Evolutionary conservation across 2,888 invertebrate genomes (phyloP).

Genomic region (Rotaria macrura): DNA sequence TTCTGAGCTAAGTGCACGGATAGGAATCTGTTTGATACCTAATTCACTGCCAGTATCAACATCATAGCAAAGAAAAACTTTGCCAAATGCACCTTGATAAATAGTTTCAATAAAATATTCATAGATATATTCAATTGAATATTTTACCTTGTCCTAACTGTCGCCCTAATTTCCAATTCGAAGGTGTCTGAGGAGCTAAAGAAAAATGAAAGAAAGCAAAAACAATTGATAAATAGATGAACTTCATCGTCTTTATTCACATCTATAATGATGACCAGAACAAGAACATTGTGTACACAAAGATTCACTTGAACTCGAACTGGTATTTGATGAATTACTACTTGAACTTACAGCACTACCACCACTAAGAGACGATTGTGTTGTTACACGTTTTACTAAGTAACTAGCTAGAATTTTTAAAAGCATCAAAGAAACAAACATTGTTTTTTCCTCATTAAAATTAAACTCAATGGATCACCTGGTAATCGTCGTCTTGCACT

Average conservation of each 20-base stretch:
- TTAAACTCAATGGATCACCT: too few species aligned
- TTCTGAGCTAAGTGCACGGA: constrained; percentile 42
- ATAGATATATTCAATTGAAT: background rate
- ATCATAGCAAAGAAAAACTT: constrained; percentile 50
- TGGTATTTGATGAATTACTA: background rate
- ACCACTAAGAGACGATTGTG: background rate
- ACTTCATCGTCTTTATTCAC: background rate
- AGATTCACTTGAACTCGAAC: background rate
- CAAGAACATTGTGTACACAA: background rate
- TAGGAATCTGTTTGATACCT: constrained; percentile 48
- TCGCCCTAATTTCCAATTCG: constrained; percentile 48
- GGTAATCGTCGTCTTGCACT: background rate
- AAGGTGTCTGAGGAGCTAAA: constrained; percentile 46
- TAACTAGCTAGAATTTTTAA: background rate
- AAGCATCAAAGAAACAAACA: background rate
- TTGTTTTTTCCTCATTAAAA: too few species aligned
- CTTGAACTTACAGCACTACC: background rate
- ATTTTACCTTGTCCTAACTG: constrained; percentile 40
- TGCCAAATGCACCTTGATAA: constrained; percentile 48
- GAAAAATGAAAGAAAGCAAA: too few species aligned
- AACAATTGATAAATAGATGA: background rate
- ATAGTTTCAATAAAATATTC: background rate
- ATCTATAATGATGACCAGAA: background rate
- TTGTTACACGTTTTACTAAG: background rate
- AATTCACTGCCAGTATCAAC: constrained; percentile 49